Conservation (phyloP, 2,888 invertebrate species). For the Nephrocerus scutellatus region DNA sequence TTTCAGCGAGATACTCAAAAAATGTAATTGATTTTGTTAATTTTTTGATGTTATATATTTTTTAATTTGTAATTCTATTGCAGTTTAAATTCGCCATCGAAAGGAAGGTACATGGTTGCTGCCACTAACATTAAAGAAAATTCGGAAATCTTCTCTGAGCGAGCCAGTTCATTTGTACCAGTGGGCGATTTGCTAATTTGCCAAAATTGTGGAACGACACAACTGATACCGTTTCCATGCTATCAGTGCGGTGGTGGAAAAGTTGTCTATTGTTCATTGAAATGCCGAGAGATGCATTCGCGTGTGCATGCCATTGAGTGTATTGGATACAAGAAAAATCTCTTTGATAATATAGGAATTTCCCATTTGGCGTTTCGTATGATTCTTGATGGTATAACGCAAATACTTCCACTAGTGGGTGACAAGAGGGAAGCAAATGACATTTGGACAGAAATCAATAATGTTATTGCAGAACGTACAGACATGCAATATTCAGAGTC, state of each 20-base stretch:
- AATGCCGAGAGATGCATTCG: conserved; percentile 54
- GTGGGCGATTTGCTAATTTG: conserved; percentile 54
- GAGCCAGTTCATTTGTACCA: conserved; percentile 71
- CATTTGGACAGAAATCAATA: conserved; percentile 27
- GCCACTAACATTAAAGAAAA: conserved; percentile 55
- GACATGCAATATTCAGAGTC: conserved; percentile 23
- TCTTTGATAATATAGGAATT: conserved; percentile 68
- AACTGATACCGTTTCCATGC: conserved; percentile 63
- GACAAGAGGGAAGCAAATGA: conserved; percentile 1
- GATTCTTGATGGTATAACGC: conserved; percentile 51
- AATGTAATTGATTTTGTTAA: too few species aligned
- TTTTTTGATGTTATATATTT: background rate
- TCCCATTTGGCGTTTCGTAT: conserved; percentile 70
- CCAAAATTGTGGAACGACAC: conserved; percentile 62
- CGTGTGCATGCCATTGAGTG: conserved; percentile 69
- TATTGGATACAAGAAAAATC: conserved; percentile 53
- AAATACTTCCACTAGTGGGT: conserved; percentile 48
- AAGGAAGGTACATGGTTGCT: conserved; percentile 48
- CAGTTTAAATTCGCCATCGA: conserved; percentile 7
- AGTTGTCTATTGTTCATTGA: conserved; percentile 60
- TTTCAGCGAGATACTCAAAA: too few species aligned
- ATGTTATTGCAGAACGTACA: conserved; percentile 37
- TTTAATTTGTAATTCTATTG: conserved; percentile 38
- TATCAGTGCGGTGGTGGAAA: conserved; percentile 54
- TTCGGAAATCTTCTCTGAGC: conserved; percentile 71